Conservation (phyloP, 2,113 vertebrate genomes). For the Cygnus buccinator region DNA sequence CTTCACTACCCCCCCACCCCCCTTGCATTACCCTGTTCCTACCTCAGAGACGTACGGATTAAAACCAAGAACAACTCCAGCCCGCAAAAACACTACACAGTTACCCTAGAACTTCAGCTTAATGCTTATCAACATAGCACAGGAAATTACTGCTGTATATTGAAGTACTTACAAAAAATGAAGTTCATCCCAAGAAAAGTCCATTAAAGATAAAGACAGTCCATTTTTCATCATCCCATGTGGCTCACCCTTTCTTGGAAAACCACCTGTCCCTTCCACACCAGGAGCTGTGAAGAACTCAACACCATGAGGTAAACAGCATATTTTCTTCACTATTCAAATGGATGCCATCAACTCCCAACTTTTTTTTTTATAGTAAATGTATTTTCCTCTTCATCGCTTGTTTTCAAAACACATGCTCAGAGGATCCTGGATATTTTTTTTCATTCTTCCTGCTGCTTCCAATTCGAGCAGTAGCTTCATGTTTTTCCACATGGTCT, state of each 20-base stretch:
- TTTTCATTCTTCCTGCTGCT: neutral
- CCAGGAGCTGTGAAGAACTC: neutral
- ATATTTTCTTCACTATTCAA: neutral
- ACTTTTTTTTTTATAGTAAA: neutral
- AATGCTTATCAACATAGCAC: neutral
- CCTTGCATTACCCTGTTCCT: neutral
- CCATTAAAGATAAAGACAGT: constrained; percentile 1
- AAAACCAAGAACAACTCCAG: neutral
- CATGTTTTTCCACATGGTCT: neutral
- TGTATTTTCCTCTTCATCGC: constrained; percentile 25
- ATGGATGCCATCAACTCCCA: neutral
- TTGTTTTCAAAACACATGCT: constrained; percentile 10
- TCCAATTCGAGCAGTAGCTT: constrained; percentile 1
- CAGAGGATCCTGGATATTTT: neutral
- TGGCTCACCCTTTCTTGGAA: neutral
- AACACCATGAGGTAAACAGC: neutral
- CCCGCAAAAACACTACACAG: neutral
- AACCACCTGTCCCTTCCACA: neutral
- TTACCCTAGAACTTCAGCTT: neutral
- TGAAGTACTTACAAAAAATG: constrained; percentile 32
- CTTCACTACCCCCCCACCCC: neutral
- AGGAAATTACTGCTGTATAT: neutral
- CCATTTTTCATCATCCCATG: neutral
- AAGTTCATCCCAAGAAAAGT: constrained; percentile 4
- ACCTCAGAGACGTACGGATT: neutral